Evolutionary conservation across 2,888 invertebrate genomes (phyloP).

Genomic region (Reticulitermes lucifugus): DNA sequence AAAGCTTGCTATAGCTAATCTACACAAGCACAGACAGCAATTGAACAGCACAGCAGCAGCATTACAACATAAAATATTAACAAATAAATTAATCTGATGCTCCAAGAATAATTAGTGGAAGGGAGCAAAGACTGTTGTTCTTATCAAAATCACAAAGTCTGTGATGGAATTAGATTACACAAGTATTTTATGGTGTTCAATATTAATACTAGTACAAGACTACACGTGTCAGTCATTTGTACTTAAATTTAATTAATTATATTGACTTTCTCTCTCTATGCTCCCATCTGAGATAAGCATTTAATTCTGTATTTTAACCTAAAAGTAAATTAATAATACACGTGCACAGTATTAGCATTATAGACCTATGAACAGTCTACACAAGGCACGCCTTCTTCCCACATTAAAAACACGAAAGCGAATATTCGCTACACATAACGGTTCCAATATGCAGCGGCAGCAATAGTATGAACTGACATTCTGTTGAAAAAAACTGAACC

Average conservation of each 20-base stretch:
- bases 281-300: not conserved
- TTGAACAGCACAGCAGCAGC: not conserved
- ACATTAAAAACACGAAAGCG: not conserved
- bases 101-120: not conserved
- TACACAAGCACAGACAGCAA: conserved; percentile 11
- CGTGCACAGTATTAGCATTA: conserved; percentile 3
- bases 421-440: not conserved
- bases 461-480: not conserved
- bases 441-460: not conserved
- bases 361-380: not conserved
- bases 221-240: too few species aligned
- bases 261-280: not conserved
- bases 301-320: not conserved
- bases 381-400: not conserved
- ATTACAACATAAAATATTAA: not conserved
- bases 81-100: not conserved
- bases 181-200: too few species aligned
- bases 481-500: not conserved
- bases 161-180: too few species aligned
- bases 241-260: too few species aligned
- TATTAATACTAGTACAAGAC: too few species aligned
- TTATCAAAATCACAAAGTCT: too few species aligned
- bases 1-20: not conserved
- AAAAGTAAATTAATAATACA: not conserved
- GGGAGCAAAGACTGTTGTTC: not conserved